phyloP scores from a whole-genome alignment of 2,888 invertebrate species.

The Parnassius apollo region DNA sequence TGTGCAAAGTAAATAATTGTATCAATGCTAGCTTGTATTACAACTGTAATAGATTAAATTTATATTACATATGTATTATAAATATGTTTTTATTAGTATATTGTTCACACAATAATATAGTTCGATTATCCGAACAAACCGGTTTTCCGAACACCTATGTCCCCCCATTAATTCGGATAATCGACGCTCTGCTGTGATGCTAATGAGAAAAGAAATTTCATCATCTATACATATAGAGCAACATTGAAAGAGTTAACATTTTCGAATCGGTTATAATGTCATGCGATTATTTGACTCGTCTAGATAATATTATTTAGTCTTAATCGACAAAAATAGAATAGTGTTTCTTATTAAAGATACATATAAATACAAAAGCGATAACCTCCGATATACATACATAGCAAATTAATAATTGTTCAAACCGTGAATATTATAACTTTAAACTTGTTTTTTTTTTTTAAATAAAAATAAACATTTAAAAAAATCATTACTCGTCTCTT shows the following conservation, averaged over 20 bases:
- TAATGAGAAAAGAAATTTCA: conserved; percentile 27
- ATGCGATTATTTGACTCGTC: conserved; percentile 39
- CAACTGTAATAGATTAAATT: too few relatives aligned
- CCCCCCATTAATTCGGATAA: too few relatives aligned
- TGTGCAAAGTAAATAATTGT: too few relatives aligned
- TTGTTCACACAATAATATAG: too few relatives aligned
- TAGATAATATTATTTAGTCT: conserved; percentile 34
- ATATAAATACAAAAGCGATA: conserved; percentile 38
- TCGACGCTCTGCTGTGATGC: too few relatives aligned
- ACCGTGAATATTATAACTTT: conserved; percentile 1
- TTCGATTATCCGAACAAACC: too few relatives aligned
- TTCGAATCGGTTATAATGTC: conserved; percentile 33
- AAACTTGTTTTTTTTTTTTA: neutral
- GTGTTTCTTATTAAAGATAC: conserved; percentile 42
- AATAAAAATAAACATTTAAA: too few relatives aligned
- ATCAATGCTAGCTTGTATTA: too few relatives aligned
- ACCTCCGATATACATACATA: conserved; percentile 40
- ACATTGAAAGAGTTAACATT: conserved; percentile 16
- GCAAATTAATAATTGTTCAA: neutral
- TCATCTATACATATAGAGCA: conserved; percentile 29
- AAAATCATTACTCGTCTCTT: too few relatives aligned
- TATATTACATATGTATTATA: too few relatives aligned
- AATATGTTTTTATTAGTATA: too few relatives aligned
- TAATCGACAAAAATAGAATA: conserved; percentile 53
- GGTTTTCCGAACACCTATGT: too few relatives aligned